These are phyloP conservation scores for Rafetus swinhoei DNA, from an alignment of 2,113 vertebrate genomes.

Conservation along the genomic window DNA sequence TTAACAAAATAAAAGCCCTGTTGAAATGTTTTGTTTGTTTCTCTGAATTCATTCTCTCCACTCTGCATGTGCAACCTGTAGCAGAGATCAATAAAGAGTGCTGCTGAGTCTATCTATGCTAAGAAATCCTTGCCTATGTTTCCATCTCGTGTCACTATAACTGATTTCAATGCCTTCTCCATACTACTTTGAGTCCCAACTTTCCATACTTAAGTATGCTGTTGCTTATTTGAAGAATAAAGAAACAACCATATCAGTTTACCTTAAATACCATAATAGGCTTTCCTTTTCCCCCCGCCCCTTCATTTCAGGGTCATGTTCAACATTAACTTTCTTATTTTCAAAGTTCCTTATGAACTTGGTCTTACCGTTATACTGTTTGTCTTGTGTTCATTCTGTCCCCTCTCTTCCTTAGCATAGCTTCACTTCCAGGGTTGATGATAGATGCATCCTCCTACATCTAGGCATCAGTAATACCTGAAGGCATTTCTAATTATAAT, in stretches of 20 bases:
- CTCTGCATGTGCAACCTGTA: not conserved
- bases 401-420: not conserved
- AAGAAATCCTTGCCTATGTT: not conserved
- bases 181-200: not conserved
- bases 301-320: conserved; percentile 10
- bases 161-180: not conserved
- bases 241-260: not conserved
- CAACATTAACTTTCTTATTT: not conserved
- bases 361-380: not conserved
- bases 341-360: not conserved
- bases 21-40: not conserved
- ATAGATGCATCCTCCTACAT: not conserved
- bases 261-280: not conserved
- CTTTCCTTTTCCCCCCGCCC: not conserved
- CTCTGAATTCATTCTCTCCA: not conserved
- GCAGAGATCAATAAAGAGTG: conserved; percentile 1
- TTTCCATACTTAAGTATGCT: conserved; percentile 1
- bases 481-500: conserved; percentile 8
- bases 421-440: not conserved
- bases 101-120: not conserved
- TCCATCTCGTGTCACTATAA: not conserved
- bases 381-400: not conserved
- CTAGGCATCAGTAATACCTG: not conserved
- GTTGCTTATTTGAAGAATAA: not conserved
- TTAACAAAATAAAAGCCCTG: not conserved